These are phyloP conservation scores for Eupsittula cactorum DNA, from an alignment of 2,113 vertebrate species.

Conservation along the genomic window DNA sequence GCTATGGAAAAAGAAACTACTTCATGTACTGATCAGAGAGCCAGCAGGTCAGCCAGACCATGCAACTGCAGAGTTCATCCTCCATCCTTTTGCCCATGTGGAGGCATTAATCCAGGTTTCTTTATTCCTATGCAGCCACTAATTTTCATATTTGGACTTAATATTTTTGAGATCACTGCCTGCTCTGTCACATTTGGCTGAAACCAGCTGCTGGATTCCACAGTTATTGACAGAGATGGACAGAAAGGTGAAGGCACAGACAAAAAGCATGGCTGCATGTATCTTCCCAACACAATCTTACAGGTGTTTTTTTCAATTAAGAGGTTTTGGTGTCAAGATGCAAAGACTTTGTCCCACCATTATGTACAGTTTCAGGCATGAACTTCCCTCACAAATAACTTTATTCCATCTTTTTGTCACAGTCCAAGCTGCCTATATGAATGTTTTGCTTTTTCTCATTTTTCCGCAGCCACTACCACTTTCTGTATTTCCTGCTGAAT, in stretches of 20 bases:
- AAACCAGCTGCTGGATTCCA: not conserved
- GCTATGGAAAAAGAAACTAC: not conserved
- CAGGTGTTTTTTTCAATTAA: not conserved
- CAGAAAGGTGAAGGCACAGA: not conserved
- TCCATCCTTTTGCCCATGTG: not conserved
- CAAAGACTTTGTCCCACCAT: not conserved
- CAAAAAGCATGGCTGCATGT: fast-evolving
- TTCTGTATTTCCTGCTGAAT: not conserved
- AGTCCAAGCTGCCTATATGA: not conserved
- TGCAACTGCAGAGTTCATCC: fast-evolving
- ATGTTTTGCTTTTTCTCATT: not conserved
- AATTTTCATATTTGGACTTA: not conserved
- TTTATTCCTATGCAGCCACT: not conserved
- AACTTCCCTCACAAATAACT: not conserved
- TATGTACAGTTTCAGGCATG: not conserved
- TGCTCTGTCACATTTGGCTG: not conserved
- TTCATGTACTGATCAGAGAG: not conserved
- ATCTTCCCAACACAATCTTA: not conserved
- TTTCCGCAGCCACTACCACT: not conserved
- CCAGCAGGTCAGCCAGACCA: not conserved
- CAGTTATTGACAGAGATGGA: not conserved
- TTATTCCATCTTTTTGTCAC: not conserved
- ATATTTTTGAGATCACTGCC: not conserved
- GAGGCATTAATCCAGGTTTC: not conserved
- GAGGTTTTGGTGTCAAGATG: not conserved